Evolutionary conservation across 2,113 vertebrate species (phyloP).

Genomic region (Oostethus manadensis): DNA sequence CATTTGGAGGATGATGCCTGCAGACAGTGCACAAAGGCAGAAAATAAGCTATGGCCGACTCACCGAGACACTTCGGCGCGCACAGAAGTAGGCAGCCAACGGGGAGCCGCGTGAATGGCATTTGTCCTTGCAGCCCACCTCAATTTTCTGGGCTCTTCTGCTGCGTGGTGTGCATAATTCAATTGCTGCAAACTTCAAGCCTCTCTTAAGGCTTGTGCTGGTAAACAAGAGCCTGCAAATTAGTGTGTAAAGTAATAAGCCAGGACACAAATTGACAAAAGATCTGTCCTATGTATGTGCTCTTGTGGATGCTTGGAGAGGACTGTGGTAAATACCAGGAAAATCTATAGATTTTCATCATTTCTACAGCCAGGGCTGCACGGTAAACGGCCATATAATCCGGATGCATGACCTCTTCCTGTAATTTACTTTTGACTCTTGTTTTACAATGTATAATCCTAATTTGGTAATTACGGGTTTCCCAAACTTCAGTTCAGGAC

Average conservation of each 20-base stretch:
- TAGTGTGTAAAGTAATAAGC: conserved; percentile 38
- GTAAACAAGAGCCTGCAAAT: conserved; percentile 54
- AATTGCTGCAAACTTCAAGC: conserved; percentile 53
- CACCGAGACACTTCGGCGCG: conserved; percentile 17
- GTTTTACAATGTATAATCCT: too few species aligned
- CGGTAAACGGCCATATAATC: too few species aligned
- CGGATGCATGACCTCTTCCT: too few species aligned
- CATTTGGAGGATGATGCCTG: conserved; percentile 43
- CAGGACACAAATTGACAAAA: conserved; percentile 26
- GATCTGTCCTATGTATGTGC: conserved; percentile 40
- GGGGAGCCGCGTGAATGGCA: conserved; percentile 37
- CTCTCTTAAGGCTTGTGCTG: conserved; percentile 39
- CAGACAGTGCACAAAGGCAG: conserved; percentile 27
- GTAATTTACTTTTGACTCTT: too few species aligned
- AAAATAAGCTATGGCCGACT: conserved; percentile 35
- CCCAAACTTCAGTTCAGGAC: too few species aligned
- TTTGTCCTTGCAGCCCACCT: conserved; percentile 54
- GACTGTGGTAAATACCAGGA: conserved; percentile 58
- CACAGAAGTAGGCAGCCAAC: conserved; percentile 9
- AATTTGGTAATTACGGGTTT: too few species aligned
- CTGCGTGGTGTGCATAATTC: conserved; percentile 47
- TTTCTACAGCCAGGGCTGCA: conserved; percentile 16
- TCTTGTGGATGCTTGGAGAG: conserved; percentile 30
- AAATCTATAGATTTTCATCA: conserved; percentile 40
- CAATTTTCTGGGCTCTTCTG: conserved; percentile 49